A percentile compares a stretch with the other conserved stretches of the same genome.
These are phyloP conservation scores for Temnothorax unifasciatus DNA, from an alignment of 2,888 invertebrate genomes.

Conservation along the genomic window DNA sequence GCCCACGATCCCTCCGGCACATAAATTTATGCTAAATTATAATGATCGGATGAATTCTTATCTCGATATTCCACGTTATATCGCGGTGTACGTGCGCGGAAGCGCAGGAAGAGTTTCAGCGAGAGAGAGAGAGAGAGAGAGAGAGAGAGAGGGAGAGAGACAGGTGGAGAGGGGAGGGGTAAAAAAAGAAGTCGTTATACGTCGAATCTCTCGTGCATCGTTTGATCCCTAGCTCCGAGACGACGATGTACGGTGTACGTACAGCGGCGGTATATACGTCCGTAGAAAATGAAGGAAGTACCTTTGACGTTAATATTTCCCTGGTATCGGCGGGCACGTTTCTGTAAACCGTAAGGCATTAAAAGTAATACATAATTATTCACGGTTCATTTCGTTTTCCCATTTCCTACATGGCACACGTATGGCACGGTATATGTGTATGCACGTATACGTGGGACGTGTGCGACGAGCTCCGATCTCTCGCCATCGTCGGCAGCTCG, in stretches of 20 bases:
- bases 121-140: no score
- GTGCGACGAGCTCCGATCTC: constrained; percentile 58
- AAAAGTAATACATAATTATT: constrained; percentile 81
- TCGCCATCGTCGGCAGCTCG: constrained; percentile 63
- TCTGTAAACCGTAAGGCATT: constrained; percentile 75
- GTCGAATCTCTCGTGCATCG: constrained; percentile 70
- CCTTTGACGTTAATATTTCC: constrained; percentile 78
- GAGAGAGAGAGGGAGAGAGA: neutral
- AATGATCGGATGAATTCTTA: constrained; percentile 57
- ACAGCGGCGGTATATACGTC: constrained; percentile 32
- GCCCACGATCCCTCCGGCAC: constrained; percentile 25
- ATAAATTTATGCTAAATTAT: constrained; percentile 58
- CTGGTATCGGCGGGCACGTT: constrained; percentile 45
- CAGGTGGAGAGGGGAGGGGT: neutral
- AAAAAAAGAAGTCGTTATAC: constrained; percentile 63
- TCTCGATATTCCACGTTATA: constrained; percentile 57
- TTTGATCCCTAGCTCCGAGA: constrained; percentile 66
- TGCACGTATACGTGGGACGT: constrained; percentile 68
- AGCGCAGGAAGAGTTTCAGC: constrained; percentile 31
- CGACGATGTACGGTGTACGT: constrained; percentile 44
- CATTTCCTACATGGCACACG: constrained; percentile 76
- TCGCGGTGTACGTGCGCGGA: constrained; percentile 47
- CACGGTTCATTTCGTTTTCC: constrained; percentile 82
- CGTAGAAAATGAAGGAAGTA: constrained; percentile 76
- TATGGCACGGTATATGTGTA: constrained; percentile 32